phyloP scores from a whole-genome alignment of 2,888 invertebrate species.

The Altica lythri region DNA sequence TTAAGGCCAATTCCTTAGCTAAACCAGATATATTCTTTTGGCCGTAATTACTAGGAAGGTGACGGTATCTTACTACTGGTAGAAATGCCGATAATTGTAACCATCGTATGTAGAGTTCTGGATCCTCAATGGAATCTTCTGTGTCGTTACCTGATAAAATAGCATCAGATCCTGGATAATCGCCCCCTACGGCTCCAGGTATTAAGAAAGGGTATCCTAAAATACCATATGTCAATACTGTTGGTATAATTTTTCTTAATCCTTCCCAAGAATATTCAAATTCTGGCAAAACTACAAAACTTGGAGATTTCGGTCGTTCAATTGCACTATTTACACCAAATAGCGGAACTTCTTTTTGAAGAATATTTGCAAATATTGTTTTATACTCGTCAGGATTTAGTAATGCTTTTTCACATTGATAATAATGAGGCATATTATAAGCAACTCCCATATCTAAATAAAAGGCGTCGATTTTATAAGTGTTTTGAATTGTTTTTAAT shows the following conservation, averaged over 20 bases:
- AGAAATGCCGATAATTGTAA: slow-evolving; percentile 87
- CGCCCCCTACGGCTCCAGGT: slow-evolving; percentile 93
- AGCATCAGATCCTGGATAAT: slow-evolving; percentile 67
- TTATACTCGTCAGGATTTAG: slow-evolving; percentile 85
- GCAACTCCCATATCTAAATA: slow-evolving; percentile 83
- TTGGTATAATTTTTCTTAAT: slow-evolving; percentile 74
- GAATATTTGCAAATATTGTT: slow-evolving; percentile 69
- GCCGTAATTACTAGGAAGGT: slow-evolving; percentile 86
- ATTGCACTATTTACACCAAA: slow-evolving; percentile 86
- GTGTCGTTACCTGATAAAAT: slow-evolving; percentile 58
- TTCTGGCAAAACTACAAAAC: slow-evolving; percentile 84
- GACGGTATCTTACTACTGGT: slow-evolving; percentile 89
- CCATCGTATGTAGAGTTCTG: slow-evolving; percentile 89
- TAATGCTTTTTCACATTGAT: slow-evolving; percentile 73
- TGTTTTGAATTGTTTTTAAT: slow-evolving; percentile 70
- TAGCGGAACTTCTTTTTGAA: slow-evolving; percentile 58
- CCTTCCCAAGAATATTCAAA: slow-evolving; percentile 88
- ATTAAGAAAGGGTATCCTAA: slow-evolving; percentile 92
- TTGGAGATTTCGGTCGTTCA: slow-evolving; percentile 79
- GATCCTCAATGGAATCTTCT: slow-evolving; percentile 67
- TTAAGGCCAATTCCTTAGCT: slow-evolving; percentile 72
- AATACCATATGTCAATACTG: slow-evolving; percentile 84
- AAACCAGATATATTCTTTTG: slow-evolving; percentile 75
- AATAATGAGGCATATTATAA: slow-evolving; percentile 85
- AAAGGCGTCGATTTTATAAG: slow-evolving; percentile 83